Base-by-base conservation (phyloP, 64 coral and sea anemone genomes). In the Montipora sp. region DNA sequence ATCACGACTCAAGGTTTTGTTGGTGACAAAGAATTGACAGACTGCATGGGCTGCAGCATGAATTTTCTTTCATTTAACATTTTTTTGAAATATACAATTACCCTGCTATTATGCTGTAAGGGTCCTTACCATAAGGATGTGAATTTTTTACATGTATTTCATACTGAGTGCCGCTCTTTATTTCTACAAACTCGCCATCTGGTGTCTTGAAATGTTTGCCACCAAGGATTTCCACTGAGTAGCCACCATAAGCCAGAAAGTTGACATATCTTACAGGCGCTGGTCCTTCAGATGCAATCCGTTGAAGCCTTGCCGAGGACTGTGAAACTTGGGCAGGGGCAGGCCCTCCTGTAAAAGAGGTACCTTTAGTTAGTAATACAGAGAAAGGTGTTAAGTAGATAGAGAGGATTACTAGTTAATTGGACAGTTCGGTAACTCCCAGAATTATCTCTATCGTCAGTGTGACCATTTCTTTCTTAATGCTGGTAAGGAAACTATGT, bases 171-270 rank as follows among this genome's bases (percentile, higher is more conserved):
- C 88, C 88, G 22, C 77, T 89, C 61, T 75, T 61, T 43, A 89
- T 47, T 69, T 89, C 88, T 5, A 90, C 89, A 81, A 90, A 90
- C 22, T 90, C 89, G 7, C 89, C 89, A 18, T 72, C 72, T 16
- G 89, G 89, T 16, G 89, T 90, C 10, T 68, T 80, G 47, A 53
- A 90, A 24, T 90, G 89, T 14, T 90, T 90, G 9, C 89, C 89
- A 36, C 89, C 89, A 49, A 90, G 14, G 12, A 90, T 90, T 72
- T 90, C 77, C 58, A 90, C 77, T 2, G 49, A 18, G 2, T 90
- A 90, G 13, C 77, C 89, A 21, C 71, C 5, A 15, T 48, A 69
- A 18, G 48, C 77, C 63, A 90, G 46, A 90, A 53, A 90, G 59
- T 90, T 70, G 1, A 80, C 66, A 36, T 79, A 80, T 70, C 66